Evolutionary conservation across 2,797 vertebrate genomes (phyloP).

Genomic region (Macrochelys suwanniensis): DNA sequence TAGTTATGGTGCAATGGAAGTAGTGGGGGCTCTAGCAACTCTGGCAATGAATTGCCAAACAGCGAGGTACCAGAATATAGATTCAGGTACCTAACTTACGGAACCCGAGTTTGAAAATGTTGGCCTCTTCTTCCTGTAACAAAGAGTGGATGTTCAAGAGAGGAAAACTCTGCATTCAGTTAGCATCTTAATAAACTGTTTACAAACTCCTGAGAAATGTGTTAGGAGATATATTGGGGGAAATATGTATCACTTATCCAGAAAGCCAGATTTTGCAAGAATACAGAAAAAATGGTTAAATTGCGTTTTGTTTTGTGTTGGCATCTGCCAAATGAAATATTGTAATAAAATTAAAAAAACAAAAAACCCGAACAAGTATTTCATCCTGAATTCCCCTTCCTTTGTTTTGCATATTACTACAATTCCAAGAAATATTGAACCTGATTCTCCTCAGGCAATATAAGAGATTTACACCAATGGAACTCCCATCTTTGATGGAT

Average conservation of each 20-base stretch:
- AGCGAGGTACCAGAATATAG: not conserved
- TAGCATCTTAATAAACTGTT: not conserved
- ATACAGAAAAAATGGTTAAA: not conserved
- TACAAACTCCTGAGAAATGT: not conserved
- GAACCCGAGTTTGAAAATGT: not conserved
- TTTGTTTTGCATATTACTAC: not conserved
- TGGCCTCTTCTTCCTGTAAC: not conserved
- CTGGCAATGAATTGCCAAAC: not conserved
- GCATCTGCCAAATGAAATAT: slow-evolving; percentile 1
- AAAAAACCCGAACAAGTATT: not conserved
- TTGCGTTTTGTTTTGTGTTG: not conserved
- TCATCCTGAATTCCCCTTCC: not conserved
- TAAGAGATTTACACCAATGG: slow-evolving; percentile 2
- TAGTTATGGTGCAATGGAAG: not conserved
- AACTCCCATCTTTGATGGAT: slow-evolving; percentile 9
- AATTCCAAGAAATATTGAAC: not conserved
- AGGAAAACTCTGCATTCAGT: not conserved
- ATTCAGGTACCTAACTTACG: not conserved
- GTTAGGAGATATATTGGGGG: not conserved
- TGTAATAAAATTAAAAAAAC: not conserved
- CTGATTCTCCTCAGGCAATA: not conserved
- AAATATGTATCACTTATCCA: not conserved
- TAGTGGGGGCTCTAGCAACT: not conserved
- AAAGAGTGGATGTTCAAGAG: not conserved
- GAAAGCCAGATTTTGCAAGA: not conserved